Evolutionary conservation across 2,888 invertebrate genomes (phyloP).

Genomic region (Sipunculus nudus): DNA sequence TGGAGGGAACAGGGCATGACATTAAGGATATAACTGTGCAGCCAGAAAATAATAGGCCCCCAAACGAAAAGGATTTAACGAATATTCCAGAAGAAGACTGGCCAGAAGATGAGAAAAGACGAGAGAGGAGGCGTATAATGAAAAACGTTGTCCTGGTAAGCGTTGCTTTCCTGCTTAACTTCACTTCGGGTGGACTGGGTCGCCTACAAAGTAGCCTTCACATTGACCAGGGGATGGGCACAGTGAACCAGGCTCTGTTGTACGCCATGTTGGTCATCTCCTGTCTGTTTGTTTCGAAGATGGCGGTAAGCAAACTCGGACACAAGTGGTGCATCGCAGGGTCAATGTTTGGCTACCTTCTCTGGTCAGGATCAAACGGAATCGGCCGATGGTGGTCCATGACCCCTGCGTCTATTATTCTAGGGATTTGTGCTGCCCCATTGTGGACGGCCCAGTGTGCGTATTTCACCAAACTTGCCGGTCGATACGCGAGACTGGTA

Average conservation of each 20-base stretch:
- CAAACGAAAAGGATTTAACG: too few relatives aligned
- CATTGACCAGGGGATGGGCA: conserved; percentile 87
- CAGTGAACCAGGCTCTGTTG: conserved; percentile 87
- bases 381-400: conserved; percentile 76
- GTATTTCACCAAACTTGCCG: conserved; percentile 77
- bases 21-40: too few relatives aligned
- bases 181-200: conserved; percentile 75
- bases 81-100: too few relatives aligned
- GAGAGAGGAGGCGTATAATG: conserved; percentile 73
- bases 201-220: conserved; percentile 87
- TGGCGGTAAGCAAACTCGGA: conserved; percentile 43
- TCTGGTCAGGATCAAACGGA: conserved; percentile 94
- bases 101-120: conserved; percentile 1
- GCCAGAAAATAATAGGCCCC: too few relatives aligned
- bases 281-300: conserved; percentile 82
- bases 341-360: conserved; percentile 91
- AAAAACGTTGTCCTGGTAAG: conserved; percentile 93
- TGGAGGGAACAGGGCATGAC: too few relatives aligned
- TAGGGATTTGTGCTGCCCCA: conserved; percentile 94
- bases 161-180: conserved; percentile 90
- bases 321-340: conserved; percentile 91
- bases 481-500: conserved; percentile 78
- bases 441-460: conserved; percentile 99
- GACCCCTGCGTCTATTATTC: conserved; percentile 81
- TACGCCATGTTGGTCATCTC: conserved; percentile 93